Evolutionary conservation across 1,140 invertebrate genomes (phyloP).

Genomic region (Glossosoma conforme): DNA sequence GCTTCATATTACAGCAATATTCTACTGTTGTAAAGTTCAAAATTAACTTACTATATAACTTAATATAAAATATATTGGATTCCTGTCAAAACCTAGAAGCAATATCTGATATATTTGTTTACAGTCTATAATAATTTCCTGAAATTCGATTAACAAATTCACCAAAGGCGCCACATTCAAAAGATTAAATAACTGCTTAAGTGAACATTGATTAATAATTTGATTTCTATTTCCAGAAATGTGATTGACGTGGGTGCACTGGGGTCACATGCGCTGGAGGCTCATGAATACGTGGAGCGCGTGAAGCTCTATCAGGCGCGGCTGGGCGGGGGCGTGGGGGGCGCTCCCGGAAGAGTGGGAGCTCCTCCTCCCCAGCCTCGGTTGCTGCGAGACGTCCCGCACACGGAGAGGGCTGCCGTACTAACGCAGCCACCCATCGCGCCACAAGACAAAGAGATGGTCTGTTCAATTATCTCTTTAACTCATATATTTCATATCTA

Average conservation of each 20-base stretch:
- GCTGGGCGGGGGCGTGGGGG: conserved; percentile 35
- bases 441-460: conserved; percentile 25
- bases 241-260: conserved; percentile 79
- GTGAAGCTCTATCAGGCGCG: conserved; percentile 64
- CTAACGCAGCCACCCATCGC: conserved; percentile 26
- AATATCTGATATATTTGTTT: too few relatives aligned
- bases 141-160: too few relatives aligned
- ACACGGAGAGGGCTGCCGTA: conserved; percentile 17
- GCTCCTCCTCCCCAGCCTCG: conserved; percentile 13
- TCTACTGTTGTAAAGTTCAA: too few relatives aligned
- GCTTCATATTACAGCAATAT: too few relatives aligned
- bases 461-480: conserved; percentile 4
- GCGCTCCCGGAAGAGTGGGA: conserved; percentile 16
- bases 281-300: conserved; percentile 74
- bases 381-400: conserved; percentile 22
- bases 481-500: too few relatives aligned
- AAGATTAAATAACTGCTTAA: neutral
- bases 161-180: too few relatives aligned
- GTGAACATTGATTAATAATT: neutral
- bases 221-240: conserved; percentile 54
- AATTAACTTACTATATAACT: too few relatives aligned
- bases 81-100: too few relatives aligned
- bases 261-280: conserved; percentile 69
- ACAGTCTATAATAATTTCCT: too few relatives aligned
- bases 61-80: too few relatives aligned